Conservation (phyloP, 2,888 invertebrate genomes). For the Timema cristinae region DNA sequence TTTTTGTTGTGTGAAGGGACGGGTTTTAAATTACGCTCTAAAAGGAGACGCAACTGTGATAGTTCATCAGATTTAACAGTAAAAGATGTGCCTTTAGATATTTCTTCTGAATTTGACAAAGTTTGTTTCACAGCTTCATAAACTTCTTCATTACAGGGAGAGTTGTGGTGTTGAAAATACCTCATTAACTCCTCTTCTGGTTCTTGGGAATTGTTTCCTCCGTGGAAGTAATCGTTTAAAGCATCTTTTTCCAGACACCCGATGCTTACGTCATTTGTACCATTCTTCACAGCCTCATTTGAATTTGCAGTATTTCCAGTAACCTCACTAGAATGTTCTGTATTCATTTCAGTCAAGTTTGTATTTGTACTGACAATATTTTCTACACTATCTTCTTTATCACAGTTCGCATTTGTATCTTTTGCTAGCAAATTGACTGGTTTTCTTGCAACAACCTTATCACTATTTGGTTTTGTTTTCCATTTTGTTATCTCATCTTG, state of each 20-base stretch:
- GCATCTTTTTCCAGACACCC: conserved; percentile 65
- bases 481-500: conserved; percentile 10
- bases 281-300: conserved; percentile 15
- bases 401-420: conserved; percentile 5
- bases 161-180: conserved; percentile 63
- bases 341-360: conserved; percentile 9
- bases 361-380: conserved; percentile 11
- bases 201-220: conserved; percentile 69
- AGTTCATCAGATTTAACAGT: conserved; percentile 57
- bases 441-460: neutral
- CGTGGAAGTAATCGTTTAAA: conserved; percentile 74
- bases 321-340: conserved; percentile 9
- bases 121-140: conserved; percentile 16
- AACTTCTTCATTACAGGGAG: conserved; percentile 22
- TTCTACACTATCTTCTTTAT: conserved; percentile 12
- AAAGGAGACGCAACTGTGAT: conserved; percentile 66
- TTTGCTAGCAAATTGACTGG: neutral
- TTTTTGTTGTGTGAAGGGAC: neutral
- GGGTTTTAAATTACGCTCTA: conserved; percentile 60
- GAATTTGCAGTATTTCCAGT: conserved; percentile 26
- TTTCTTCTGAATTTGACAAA: conserved; percentile 9
- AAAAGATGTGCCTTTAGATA: conserved; percentile 2
- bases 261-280: conserved; percentile 28
- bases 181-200: conserved; percentile 81
- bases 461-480: neutral